Base-by-base conservation (phyloP, 2,797 vertebrate genomes). In the Spatula versicolor region DNA sequence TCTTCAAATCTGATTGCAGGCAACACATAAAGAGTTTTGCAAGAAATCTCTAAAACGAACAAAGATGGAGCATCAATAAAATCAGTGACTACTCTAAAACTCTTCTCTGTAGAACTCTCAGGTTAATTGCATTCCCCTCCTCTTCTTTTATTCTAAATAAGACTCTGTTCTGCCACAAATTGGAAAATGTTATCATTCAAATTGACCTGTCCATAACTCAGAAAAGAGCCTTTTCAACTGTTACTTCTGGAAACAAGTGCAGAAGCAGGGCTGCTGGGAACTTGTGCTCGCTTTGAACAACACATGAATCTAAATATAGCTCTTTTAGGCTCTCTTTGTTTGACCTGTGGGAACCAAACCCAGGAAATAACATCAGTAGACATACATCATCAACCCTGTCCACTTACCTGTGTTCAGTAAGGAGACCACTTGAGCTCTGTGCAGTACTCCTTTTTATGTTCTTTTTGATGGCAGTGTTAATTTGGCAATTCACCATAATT, bases 221-320 rank as follows among this genome's bases (percentile, higher is more conserved):
- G 54, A 21, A 64, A 68, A 79, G 8, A 78, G 87, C 0, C 2
- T 68, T 78, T 85, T 83, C 69, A 69, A 21, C 15, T 72, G 26
- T 50, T 81, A 45, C 18, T 75, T 59, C 15, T 83, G 45, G 77
- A 93, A 93, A 72, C 6, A 78, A 68, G 60, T 22, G 33, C 15
- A 93, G 50, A 82, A 77, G 23, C 60, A 64, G 63, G 18, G 66
- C 37, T 93, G 46, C 82, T 83, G 82, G 58, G 66, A 94, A 90
- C 52, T 50, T 62, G 37, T 74, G 46, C 7, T 74, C 20, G 15
- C 75, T 86, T 60, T 73, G 81, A 86, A 39, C 69, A 81, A 45
- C 39, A 64, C 20, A 50, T 11, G 13, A 64, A 81, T 35, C 37
- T 60, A 92, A 90, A 86, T 7, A 75, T 0, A 92, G 81, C 3